These are phyloP conservation scores for Calidris pygmaea DNA, from an alignment of 2,113 vertebrate genomes.

Conservation along the genomic window DNA sequence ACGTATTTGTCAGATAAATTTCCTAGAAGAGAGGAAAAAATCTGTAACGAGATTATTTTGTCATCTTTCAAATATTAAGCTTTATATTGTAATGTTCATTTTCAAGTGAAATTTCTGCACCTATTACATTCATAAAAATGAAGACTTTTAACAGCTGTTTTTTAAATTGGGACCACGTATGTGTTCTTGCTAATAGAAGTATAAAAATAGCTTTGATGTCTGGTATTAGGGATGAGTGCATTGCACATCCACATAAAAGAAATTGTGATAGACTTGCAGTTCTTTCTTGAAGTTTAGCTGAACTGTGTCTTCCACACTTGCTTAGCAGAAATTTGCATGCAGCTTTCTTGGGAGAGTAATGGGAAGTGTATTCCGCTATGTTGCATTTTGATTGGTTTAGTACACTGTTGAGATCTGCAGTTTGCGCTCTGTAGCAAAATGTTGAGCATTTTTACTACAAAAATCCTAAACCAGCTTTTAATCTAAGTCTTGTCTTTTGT, in stretches of 20 bases:
- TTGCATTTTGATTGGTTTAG: not conserved
- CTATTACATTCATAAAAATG: not conserved
- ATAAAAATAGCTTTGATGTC: not conserved
- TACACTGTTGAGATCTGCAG: not conserved
- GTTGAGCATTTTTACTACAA: not conserved
- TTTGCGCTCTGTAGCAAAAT: not conserved
- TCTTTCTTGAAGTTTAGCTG: not conserved
- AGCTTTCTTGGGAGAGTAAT: not conserved
- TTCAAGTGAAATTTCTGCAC: not conserved
- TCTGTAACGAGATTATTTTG: not conserved
- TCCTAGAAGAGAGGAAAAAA: not conserved
- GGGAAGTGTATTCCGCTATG: not conserved
- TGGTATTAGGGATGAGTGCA: not conserved
- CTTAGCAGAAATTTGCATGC: not conserved
- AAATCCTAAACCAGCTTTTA: not conserved
- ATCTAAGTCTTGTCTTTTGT: not conserved
- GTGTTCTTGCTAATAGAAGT: not conserved
- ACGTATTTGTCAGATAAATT: not conserved
- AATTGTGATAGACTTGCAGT: not conserved
- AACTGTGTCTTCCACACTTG: not conserved
- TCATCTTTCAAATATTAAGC: not conserved
- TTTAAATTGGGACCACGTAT: not conserved
- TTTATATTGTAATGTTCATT: not conserved
- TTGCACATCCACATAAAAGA: not conserved
- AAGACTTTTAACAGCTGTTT: not conserved